Conservation (phyloP, 2,888 invertebrate genomes). For the Tineola bisselliella region DNA sequence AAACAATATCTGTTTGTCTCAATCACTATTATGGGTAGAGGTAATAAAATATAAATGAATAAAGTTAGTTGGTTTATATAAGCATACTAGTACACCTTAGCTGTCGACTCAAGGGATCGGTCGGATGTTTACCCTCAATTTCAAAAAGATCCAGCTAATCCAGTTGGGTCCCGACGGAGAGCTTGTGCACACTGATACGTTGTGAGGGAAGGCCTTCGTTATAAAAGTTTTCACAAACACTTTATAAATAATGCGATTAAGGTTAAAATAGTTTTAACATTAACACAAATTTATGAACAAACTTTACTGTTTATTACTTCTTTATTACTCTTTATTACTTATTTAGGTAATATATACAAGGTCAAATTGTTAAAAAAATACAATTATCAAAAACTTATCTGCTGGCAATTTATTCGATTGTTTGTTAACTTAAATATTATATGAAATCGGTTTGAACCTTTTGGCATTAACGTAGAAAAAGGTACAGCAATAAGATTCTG, state of each 20-base stretch:
- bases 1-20: no score
- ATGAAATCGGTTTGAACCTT: constrained; percentile 4
- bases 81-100: constrained; percentile 41
- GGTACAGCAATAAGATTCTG: constrained; percentile 8
- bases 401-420: not conserved
- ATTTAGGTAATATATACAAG: no score
- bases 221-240: constrained; percentile 21
- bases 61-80: constrained; percentile 20
- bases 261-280: not conserved
- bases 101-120: constrained; percentile 22
- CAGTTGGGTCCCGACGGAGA: constrained; percentile 32
- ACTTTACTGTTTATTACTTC: not conserved
- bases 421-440: not conserved
- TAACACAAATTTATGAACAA: not conserved
- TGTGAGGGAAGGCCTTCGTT: constrained; percentile 25
- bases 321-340: no score
- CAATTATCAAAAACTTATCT: no score
- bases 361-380: no score
- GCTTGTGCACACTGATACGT: constrained; percentile 33
- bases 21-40: no score
- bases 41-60: not conserved
- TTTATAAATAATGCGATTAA: not conserved
- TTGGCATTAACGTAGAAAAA: not conserved
- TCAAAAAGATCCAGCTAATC: constrained; percentile 55
- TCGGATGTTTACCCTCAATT: constrained; percentile 56